Evolutionary conservation across 2,797 vertebrate species (phyloP).

Genomic region (Notamacropus eugenii): DNA sequence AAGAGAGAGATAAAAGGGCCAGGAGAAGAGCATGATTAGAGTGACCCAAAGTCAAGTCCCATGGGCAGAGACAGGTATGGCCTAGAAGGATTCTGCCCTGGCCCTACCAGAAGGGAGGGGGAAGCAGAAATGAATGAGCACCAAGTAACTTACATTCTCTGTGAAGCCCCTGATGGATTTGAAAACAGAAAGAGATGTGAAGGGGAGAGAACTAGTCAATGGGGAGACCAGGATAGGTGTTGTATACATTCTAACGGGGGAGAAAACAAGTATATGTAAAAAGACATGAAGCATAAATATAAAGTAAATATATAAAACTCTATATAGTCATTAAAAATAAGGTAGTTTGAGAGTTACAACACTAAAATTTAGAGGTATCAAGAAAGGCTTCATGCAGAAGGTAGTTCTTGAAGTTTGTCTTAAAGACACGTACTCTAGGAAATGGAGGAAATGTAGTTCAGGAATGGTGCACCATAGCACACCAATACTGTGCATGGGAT

Average conservation of each 20-base stretch:
- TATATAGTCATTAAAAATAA: too few relatives aligned
- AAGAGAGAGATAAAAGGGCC: neutral
- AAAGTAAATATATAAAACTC: too few relatives aligned
- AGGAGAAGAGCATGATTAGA: neutral
- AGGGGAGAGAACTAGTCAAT: neutral
- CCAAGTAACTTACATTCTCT: neutral
- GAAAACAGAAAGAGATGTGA: neutral
- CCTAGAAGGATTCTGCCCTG: neutral
- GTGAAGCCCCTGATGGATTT: neutral
- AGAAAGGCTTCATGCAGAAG: neutral
- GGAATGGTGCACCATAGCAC: neutral
- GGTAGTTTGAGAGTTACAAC: neutral
- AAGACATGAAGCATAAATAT: neutral
- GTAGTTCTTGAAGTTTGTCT: neutral
- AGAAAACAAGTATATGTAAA: neutral
- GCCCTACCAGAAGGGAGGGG: neutral
- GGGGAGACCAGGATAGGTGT: neutral
- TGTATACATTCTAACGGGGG: neutral
- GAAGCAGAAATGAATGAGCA: neutral
- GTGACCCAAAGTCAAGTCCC: neutral
- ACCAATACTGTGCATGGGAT: neutral
- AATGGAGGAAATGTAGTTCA: neutral
- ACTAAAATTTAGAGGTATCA: neutral
- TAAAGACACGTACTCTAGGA: neutral
- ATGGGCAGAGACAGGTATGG: neutral